phyloP scores from a whole-genome alignment of 2,888 invertebrate genomes.

The Drosophila austrosaltans region DNA sequence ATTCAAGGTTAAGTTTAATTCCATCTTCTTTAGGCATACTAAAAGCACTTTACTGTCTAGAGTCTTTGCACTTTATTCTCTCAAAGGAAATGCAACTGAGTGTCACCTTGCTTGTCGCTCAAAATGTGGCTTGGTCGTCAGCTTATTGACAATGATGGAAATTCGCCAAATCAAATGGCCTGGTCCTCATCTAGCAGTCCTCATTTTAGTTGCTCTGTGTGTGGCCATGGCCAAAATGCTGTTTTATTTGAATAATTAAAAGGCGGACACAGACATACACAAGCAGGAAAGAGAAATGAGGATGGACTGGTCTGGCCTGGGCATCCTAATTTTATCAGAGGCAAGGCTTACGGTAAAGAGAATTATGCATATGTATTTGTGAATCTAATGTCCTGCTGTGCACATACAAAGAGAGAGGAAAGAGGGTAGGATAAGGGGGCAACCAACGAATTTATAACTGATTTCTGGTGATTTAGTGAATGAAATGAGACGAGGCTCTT shows the following conservation, averaged over 20 bases:
- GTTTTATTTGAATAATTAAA: slow-evolving; percentile 76
- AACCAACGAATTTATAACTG: slow-evolving; percentile 74
- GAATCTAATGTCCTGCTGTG: slow-evolving; percentile 69
- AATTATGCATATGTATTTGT: slow-evolving; percentile 79
- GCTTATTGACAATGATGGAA: slow-evolving; percentile 38
- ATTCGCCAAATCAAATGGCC: slow-evolving; percentile 3
- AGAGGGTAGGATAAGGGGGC: slow-evolving; percentile 9
- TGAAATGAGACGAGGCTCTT: slow-evolving; percentile 59
- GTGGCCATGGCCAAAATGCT: slow-evolving; percentile 56
- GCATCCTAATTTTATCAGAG: slow-evolving; percentile 56
- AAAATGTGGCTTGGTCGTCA: slow-evolving; percentile 17
- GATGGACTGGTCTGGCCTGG: slow-evolving; percentile 4
- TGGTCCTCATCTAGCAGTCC: slow-evolving; percentile 9
- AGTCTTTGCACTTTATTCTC: not conserved
- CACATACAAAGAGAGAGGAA: slow-evolving; percentile 21
- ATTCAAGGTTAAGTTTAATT: too few species aligned
- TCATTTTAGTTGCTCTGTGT: slow-evolving; percentile 14
- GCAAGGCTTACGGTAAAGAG: slow-evolving; percentile 64
- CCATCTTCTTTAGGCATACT: too few species aligned
- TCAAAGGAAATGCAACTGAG: not conserved
- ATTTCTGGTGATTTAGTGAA: slow-evolving; percentile 77
- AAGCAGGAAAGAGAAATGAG: slow-evolving; percentile 20
- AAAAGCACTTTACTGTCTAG: too few species aligned
- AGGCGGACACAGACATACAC: slow-evolving; percentile 39
- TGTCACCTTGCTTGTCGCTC: not conserved